phyloP scores from a whole-genome alignment of 2,113 vertebrate genomes.

The Chaenogobius annularis region DNA sequence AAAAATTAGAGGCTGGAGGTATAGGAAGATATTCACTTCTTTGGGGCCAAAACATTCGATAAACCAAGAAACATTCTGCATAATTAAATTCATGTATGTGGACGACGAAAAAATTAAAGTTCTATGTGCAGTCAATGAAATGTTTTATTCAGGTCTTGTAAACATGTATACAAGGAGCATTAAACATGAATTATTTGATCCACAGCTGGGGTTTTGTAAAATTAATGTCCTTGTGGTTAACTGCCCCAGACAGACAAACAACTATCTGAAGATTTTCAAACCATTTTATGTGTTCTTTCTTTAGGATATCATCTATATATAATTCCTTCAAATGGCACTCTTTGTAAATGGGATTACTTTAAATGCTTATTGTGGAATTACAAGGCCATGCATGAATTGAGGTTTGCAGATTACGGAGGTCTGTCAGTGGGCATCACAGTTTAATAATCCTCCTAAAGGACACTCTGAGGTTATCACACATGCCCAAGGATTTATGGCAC shows the following conservation, averaged over 20 bases:
- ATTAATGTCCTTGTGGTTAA: not conserved
- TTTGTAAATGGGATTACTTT: constrained; percentile 1
- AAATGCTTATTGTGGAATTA: not conserved
- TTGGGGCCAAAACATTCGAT: not conserved
- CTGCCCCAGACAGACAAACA: not conserved
- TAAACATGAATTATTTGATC: not conserved
- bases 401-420: not conserved
- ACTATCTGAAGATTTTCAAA: not conserved
- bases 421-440: not conserved
- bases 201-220: not conserved
- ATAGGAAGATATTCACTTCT: not conserved
- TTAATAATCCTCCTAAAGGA: constrained; percentile 6
- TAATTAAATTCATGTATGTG: not conserved
- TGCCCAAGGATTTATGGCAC: not conserved
- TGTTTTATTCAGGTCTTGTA: not conserved
- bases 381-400: not conserved
- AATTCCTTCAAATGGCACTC: not conserved
- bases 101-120: no score
- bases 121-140: not conserved
- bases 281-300: not conserved
- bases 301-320: not conserved
- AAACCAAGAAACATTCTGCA: not conserved
- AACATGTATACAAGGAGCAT: not conserved
- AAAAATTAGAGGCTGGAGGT: not conserved
- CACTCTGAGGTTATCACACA: not conserved